Conservation (phyloP, 2,888 invertebrate species). For the Luperina nickerlii region DNA sequence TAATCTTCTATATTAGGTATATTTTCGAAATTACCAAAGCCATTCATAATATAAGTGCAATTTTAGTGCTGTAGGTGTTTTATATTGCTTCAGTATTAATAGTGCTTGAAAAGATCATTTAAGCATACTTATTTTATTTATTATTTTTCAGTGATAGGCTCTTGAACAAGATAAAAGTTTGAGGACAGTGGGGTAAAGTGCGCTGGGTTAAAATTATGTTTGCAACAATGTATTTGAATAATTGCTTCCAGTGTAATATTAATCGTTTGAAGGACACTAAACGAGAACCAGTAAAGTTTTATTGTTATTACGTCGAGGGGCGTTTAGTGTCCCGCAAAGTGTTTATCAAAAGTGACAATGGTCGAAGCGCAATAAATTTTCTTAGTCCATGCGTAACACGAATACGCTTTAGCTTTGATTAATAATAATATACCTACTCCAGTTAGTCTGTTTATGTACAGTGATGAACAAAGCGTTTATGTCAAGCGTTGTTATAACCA, state of each 20-base stretch:
- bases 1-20: not conserved
- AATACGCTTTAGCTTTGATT: conserved; percentile 58
- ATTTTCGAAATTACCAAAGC: not conserved
- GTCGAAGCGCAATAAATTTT: conserved; percentile 50
- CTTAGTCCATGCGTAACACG: conserved; percentile 58
- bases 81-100: conserved; percentile 2
- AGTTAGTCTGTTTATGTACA: conserved; percentile 68
- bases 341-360: not conserved
- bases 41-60: conserved; percentile 34
- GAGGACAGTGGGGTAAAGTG: conserved; percentile 6
- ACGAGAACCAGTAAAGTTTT: too few relatives aligned
- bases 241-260: conserved; percentile 29
- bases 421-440: conserved; percentile 64
- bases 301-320: not conserved
- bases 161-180: not conserved
- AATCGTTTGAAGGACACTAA: too few relatives aligned
- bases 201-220: conserved; percentile 3
- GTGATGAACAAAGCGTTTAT: conserved; percentile 60
- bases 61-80: conserved; percentile 29
- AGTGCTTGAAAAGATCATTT: conserved; percentile 11
- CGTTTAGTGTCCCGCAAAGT: not conserved
- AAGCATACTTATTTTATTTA: not conserved
- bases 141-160: not conserved
- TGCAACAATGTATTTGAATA: not conserved
- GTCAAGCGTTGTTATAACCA: conserved; percentile 78